Evolutionary conservation across 2,113 vertebrate species (phyloP).

Genomic region (Gopherus flavomarginatus): DNA sequence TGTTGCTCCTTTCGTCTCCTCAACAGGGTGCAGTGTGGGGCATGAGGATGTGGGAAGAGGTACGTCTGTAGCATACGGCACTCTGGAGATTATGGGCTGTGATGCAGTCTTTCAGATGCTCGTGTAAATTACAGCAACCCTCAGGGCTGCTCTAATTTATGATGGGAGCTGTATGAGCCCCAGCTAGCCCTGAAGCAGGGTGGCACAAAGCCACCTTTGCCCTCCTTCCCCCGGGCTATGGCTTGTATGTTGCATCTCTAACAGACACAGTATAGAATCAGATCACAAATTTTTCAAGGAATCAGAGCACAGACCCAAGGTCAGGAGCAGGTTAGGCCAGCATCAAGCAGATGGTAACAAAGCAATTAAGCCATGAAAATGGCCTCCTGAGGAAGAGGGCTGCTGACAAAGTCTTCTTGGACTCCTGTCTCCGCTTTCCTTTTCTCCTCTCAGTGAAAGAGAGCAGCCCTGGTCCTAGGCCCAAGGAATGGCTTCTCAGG

Average conservation of each 20-base stretch:
- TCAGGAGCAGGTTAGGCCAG: background rate
- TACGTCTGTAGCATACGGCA: accelerated
- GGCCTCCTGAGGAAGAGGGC: background rate
- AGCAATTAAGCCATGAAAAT: background rate
- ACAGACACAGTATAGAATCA: background rate
- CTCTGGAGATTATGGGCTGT: background rate
- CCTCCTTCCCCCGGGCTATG: background rate
- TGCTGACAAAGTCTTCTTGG: background rate
- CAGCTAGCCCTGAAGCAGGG: background rate
- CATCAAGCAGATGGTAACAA: background rate
- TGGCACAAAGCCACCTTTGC: background rate
- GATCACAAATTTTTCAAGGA: background rate
- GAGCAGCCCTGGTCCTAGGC: background rate
- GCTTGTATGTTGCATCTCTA: background rate
- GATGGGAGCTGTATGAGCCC: background rate
- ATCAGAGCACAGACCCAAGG: background rate
- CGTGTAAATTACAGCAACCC: background rate
- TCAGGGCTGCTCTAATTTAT: background rate
- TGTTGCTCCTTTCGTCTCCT: background rate
- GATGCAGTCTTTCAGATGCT: background rate
- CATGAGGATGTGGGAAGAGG: accelerated
- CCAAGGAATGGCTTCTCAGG: background rate
- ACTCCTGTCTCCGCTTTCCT: background rate
- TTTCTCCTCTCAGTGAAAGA: background rate
- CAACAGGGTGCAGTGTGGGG: background rate